A percentile compares a stretch with the other conserved stretches of the same genome.
These are phyloP conservation scores for Urocitellus parryii DNA, from an alignment of 2,113 vertebrate genomes.

Conservation along the genomic window DNA sequence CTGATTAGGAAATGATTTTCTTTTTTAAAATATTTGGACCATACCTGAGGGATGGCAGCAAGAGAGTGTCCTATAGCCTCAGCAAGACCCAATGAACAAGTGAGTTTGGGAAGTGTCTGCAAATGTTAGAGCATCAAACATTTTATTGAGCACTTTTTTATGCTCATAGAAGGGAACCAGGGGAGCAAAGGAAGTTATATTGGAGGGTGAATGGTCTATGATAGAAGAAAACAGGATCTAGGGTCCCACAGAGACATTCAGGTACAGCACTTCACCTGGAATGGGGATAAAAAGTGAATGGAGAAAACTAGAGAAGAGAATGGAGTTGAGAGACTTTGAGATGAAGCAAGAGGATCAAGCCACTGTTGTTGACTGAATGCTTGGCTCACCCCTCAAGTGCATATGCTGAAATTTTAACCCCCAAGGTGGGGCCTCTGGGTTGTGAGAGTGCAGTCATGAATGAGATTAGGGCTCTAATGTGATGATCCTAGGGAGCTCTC, in stretches of 20 bases:
- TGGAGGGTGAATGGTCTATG: neutral
- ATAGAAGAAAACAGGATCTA: neutral
- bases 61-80: neutral
- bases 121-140: neutral
- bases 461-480: neutral
- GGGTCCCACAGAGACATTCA: fast-evolving
- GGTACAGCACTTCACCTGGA: neutral
- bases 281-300: too few species aligned
- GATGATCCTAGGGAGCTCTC: neutral
- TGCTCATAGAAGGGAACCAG: neutral
- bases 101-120: too few species aligned
- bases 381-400: neutral
- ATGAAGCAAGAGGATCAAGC: neutral
- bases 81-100: neutral
- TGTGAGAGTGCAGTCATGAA: neutral
- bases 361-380: neutral
- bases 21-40: neutral
- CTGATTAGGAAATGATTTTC: neutral
- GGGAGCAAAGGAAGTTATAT: neutral
- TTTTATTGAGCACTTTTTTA: neutral
- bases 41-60: neutral
- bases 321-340: neutral
- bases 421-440: neutral
- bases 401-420: neutral
- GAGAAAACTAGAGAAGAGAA: neutral